Evolutionary conservation across 2,113 vertebrate genomes (phyloP).

Genomic region (Malurus cyaneus): DNA sequence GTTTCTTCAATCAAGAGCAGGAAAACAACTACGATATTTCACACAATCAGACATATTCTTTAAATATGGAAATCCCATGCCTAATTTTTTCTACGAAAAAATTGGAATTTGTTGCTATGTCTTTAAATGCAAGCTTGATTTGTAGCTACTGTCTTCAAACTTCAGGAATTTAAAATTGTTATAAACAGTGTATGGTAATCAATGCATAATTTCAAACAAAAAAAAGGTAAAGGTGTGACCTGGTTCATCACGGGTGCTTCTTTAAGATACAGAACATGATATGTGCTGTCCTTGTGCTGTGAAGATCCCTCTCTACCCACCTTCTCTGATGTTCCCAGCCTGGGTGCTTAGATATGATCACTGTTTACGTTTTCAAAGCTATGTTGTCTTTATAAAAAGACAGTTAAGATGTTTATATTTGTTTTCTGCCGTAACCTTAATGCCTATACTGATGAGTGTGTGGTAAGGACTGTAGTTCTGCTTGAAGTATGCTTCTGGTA

Average conservation of each 20-base stretch:
- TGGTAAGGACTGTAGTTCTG: background rate
- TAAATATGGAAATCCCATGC: background rate
- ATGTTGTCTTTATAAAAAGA: background rate
- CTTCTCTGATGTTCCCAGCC: background rate
- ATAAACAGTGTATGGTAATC: background rate
- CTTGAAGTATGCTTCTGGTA: background rate
- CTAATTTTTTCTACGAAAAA: background rate
- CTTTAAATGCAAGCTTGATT: background rate
- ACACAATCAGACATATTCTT: background rate
- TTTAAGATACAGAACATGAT: background rate
- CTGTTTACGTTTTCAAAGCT: background rate
- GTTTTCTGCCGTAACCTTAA: background rate
- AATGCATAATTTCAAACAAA: background rate
- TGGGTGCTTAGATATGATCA: background rate
- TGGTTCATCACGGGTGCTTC: background rate
- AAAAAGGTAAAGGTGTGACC: fast-evolving
- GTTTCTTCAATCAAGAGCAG: background rate
- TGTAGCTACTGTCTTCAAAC: background rate
- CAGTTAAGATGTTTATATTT: background rate
- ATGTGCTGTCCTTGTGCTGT: fast-evolving
- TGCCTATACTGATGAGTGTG: background rate
- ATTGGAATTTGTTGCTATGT: background rate
- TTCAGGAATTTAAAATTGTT: background rate
- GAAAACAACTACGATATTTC: background rate
- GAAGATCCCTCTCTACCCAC: background rate